These are phyloP conservation scores for Gryon sp. DNA, from an alignment of 1,140 invertebrate species.

Conservation along the genomic window DNA sequence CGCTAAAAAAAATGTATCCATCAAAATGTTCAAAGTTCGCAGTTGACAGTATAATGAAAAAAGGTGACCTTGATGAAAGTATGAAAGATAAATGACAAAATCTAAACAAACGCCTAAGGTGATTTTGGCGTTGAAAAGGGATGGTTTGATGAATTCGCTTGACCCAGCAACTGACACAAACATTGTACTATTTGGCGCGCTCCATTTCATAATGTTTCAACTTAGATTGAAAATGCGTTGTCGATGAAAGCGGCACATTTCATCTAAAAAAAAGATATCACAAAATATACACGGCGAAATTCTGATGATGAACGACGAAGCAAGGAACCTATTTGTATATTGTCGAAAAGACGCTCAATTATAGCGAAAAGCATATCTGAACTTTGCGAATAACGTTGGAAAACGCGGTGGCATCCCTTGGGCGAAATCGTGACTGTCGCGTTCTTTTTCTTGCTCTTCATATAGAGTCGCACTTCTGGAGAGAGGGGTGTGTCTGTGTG, in stretches of 20 bases:
- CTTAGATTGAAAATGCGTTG: constrained; percentile 33
- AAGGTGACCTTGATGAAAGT: constrained; percentile 6
- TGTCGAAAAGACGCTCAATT: constrained; percentile 62
- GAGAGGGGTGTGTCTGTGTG: constrained; percentile 59
- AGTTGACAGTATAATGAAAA: too few relatives aligned
- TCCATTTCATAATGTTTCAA: constrained; percentile 27
- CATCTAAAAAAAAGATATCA: constrained; percentile 44
- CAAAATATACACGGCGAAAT: constrained; percentile 45
- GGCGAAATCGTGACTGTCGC: constrained; percentile 54
- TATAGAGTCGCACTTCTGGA: constrained; percentile 28
- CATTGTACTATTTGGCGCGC: not conserved
- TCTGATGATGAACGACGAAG: constrained; percentile 42
- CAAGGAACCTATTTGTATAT: constrained; percentile 56
- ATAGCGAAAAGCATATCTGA: constrained; percentile 67
- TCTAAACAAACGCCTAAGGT: constrained; percentile 8
- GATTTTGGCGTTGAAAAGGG: constrained; percentile 1
- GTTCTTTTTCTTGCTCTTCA: constrained; percentile 44
- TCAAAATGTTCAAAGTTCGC: too few relatives aligned
- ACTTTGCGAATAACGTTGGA: constrained; percentile 69
- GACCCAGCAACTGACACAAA: constrained; percentile 19
- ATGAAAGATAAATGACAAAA: constrained; percentile 2
- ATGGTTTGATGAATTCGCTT: constrained; percentile 15
- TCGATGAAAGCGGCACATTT: constrained; percentile 46
- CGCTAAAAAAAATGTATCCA: too few relatives aligned
- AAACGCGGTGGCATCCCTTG: constrained; percentile 59